A percentile compares a stretch with the other conserved stretches of the same genome.
Conservation (phyloP, 2,113 vertebrate species). For the Galemys pyrenaicus region DNA sequence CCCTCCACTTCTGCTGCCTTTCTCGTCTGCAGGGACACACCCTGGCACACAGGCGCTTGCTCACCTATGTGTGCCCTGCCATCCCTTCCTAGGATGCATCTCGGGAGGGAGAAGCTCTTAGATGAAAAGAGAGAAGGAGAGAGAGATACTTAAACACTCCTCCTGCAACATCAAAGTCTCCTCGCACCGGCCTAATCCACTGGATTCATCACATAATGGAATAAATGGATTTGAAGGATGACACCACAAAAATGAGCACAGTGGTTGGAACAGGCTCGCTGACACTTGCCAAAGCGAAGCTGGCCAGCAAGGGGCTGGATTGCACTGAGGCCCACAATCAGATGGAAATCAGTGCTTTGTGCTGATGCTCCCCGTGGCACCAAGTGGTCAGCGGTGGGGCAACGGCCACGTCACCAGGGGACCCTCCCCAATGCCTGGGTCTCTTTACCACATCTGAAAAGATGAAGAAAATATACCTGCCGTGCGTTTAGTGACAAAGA, state of each 20-base stretch:
- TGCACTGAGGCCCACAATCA: not conserved
- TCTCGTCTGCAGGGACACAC: not conserved
- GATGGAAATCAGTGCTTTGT: too few species aligned
- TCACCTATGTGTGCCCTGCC: not conserved
- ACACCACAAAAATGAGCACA: not conserved
- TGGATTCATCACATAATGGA: constrained; percentile 32
- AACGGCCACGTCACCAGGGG: not conserved
- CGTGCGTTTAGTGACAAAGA: not conserved
- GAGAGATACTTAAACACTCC: not conserved
- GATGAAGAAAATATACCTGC: not conserved
- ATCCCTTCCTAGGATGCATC: not conserved
- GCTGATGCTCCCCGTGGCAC: not conserved
- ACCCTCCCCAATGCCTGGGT: not conserved
- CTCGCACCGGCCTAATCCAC: not conserved
- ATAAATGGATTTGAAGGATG: constrained; percentile 33
- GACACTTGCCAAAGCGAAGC: not conserved
- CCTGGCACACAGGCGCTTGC: not conserved
- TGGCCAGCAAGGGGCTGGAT: not conserved
- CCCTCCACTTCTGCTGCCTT: constrained; percentile 15
- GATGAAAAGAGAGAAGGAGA: not conserved
- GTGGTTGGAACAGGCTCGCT: not conserved
- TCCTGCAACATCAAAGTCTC: not conserved
- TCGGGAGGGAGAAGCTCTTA: not conserved
- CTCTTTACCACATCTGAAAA: not conserved
- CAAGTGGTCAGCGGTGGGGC: rapidly evolving